A percentile compares a stretch with the other conserved stretches of the same genome.
Conservation (phyloP, 2,797 vertebrate species). For the Alca torda region DNA sequence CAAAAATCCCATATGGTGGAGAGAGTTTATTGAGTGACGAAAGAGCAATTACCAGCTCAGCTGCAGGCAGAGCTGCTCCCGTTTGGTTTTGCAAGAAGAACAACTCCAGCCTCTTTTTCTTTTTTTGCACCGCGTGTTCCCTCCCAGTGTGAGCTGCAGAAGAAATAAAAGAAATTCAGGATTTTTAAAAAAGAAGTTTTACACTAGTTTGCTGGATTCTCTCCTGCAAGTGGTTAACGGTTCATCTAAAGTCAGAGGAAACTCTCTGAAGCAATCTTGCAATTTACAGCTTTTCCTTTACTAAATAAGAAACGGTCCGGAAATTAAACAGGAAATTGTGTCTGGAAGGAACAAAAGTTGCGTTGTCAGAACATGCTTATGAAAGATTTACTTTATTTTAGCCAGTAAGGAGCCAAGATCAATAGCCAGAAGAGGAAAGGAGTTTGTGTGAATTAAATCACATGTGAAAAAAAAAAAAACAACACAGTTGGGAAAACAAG, state of each 20-base stretch:
- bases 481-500: not conserved
- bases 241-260: conserved; percentile 33
- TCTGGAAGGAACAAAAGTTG: conserved; percentile 61
- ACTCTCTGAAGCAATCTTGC: conserved; percentile 23
- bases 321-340: conserved; percentile 69
- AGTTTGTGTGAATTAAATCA: conserved; percentile 36
- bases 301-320: conserved; percentile 45
- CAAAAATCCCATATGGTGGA: fast-evolving
- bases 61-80: not conserved
- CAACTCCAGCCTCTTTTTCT: fast-evolving
- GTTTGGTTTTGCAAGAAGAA: not conserved
- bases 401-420: conserved; percentile 44
- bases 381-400: conserved; percentile 50
- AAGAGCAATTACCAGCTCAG: not conserved
- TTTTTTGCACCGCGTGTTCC: not conserved
- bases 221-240: not conserved
- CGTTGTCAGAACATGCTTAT: conserved; percentile 29
- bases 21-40: not conserved
- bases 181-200: not conserved
- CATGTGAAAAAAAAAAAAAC: not conserved
- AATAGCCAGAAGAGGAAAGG: conserved; percentile 32
- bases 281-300: conserved; percentile 58
- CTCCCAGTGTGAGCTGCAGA: fast-evolving
- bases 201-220: not conserved
- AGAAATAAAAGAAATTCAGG: not conserved